Evolutionary conservation across 2,888 invertebrate species (phyloP), one percentile per base, ranked within the genome.

Genomic region (Drosophila histrio): DNA sequence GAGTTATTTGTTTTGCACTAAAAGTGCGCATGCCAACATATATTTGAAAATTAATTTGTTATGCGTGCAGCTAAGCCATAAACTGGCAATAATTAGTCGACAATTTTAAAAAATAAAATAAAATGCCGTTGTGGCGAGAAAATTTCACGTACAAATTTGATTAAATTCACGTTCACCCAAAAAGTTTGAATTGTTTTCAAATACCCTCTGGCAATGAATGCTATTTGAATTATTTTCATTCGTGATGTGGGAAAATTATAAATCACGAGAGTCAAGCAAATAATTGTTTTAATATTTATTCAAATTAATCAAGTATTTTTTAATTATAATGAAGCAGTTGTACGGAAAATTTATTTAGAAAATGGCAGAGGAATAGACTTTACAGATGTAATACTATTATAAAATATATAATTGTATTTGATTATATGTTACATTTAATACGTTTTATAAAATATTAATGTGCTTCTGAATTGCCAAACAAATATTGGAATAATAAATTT

Each of bases 41-140:
- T 11, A 63, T 60, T 60, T 44, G 32, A 38, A 52, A 54, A 56
- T 43, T 28, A 38, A 50, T 67, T 53, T 13, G 39, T 46, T 50
- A 46, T 39, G 52, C 76, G 39, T 60, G 39, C 19, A 50, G 53
- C 39, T 34, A 19, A 39, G 49, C 59, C 36, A 41, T 64, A 38
- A 52, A 52, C 43, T 58, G 36, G 15, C 61, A 50, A 68, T 79
- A 59, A 56, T 74, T 75, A 59, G 56, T 49, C 32, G 39, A 44
- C 52, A 52, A 43, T 36, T 43, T 26, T 2, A 19, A n/a, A 30
- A 39, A 30, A 8, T 19, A 19, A 49, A 30, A 49, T 15, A 11
- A 58, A 46, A 34, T 21, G 11, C 2, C 49, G 6, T 38, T 34
- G 70, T n/a, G 24, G 28, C 8, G 15, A 17, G 15, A 49, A 50